Evolutionary conservation across 2,797 vertebrate genomes (phyloP).

Genomic region (Myoxocephalus aenaeus): DNA sequence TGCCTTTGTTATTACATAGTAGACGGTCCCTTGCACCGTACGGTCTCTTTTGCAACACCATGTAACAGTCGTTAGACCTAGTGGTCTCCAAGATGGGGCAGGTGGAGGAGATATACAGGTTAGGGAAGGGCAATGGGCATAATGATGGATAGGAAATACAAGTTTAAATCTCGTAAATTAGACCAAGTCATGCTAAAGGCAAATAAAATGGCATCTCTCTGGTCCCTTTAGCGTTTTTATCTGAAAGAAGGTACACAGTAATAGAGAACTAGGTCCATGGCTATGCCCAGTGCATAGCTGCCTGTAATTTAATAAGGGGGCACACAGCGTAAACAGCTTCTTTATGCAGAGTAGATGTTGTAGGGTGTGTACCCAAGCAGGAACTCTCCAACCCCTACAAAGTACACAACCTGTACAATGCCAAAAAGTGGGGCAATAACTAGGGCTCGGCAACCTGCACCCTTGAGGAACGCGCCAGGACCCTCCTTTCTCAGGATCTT

Average conservation of each 20-base stretch:
- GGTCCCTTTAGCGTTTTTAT: slow-evolving; percentile 57
- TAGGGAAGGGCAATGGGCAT: slow-evolving; percentile 14
- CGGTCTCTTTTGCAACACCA: slow-evolving; percentile 17
- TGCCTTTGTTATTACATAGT: not conserved
- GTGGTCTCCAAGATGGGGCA: slow-evolving; percentile 8
- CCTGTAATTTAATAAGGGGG: slow-evolving; percentile 63
- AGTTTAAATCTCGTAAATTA: slow-evolving; percentile 49
- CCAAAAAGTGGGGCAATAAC: slow-evolving; percentile 91
- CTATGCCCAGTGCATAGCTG: slow-evolving; percentile 60
- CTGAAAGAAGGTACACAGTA: slow-evolving; percentile 60
- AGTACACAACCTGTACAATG: slow-evolving; percentile 89
- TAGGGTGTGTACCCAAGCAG: slow-evolving; percentile 84
- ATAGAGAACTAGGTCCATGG: slow-evolving; percentile 48
- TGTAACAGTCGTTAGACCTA: slow-evolving; percentile 18
- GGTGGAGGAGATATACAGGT: slow-evolving; percentile 16
- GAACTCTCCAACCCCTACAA: slow-evolving; percentile 87
- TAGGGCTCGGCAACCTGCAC: slow-evolving; percentile 86
- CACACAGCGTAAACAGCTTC: slow-evolving; percentile 39
- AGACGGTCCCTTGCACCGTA: not conserved
- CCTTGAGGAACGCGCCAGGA: slow-evolving; percentile 85
- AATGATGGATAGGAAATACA: slow-evolving; percentile 18
- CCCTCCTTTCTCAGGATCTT: slow-evolving; percentile 88
- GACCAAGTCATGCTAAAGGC: slow-evolving; percentile 37
- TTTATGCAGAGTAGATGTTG: slow-evolving; percentile 81
- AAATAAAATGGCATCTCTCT: slow-evolving; percentile 37